Evolutionary conservation across 1,140 invertebrate species (phyloP), one percentile per base, ranked within the genome.

Genomic region (Leptopilina clavipes): DNA sequence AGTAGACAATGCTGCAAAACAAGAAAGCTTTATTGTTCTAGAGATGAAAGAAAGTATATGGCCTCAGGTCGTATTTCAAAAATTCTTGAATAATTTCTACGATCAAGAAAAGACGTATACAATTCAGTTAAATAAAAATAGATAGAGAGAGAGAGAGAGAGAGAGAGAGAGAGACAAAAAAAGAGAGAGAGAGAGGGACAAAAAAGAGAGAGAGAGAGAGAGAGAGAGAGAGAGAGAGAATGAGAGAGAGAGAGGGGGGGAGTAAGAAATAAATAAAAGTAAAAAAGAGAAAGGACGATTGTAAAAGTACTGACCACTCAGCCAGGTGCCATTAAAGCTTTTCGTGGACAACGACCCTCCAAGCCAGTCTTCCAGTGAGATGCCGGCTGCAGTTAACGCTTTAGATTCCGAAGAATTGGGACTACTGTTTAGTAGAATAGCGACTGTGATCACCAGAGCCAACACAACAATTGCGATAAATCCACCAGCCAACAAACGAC

Each of bases 321-420:
- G 81, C 90, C 90, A 91, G 79, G 89, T 89, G 80, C 88, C 89
- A 77, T 90, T 91, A 82, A 91, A 91, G 80, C 87, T 87, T 82
- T 90, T 89, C 48, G 89, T 84, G 12, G 87, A 86, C 52, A 90
- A 79, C 19, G 87, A 89, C 44, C 89, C 89, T 6, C 77, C 81
- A 1, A 90, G 86, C 88, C 87, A 89, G 71, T 91, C 88, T 74
- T 90, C 87, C 14, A 91, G 85, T 11, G 89, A 83, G 71, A 90
- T 86, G 10, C 87, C 85, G 17, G 85, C 78, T 70, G 81, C 81
- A 31, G 78, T 73, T 71, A 79, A 71, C 56, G 83, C 76, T 71
- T 79, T 81, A 11, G 81, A 79, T 70, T 77, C 76, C 0, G 82
- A 72, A 14, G 82, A 80, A 77, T 86, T 73, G 75, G 82, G 84